These are phyloP conservation scores for Hartigia nigra DNA, from an alignment of 2,888 invertebrate species.

Conservation along the genomic window DNA sequence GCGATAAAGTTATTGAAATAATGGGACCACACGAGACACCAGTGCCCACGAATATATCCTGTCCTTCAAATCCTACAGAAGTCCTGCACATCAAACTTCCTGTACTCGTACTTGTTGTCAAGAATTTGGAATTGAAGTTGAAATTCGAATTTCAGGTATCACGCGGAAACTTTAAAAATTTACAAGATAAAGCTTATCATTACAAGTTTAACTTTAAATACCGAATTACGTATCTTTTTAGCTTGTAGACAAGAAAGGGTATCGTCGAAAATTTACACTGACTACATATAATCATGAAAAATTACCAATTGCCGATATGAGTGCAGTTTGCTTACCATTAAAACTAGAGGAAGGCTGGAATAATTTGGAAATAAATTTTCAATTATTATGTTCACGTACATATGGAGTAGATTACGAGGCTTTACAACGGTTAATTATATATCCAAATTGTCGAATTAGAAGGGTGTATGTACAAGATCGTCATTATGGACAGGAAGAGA, in stretches of 20 bases:
- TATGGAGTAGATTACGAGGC: constrained; percentile 17
- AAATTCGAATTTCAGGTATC: constrained; percentile 23
- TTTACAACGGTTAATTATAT: constrained; percentile 20
- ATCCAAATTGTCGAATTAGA: constrained; percentile 23
- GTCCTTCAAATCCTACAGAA: constrained; percentile 16
- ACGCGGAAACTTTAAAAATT: not conserved
- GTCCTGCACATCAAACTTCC: constrained; percentile 18
- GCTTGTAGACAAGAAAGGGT: constrained; percentile 17
- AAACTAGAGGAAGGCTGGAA: constrained; percentile 22
- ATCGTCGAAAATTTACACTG: constrained; percentile 20
- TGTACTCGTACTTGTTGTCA: constrained; percentile 17
- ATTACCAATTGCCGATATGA: constrained; percentile 1
- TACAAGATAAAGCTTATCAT: not conserved
- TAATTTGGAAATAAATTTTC: constrained; percentile 21
- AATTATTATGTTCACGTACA: constrained; percentile 11
- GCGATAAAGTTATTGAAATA: constrained; percentile 42
- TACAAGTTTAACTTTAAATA: not conserved
- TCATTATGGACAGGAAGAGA: constrained; percentile 19
- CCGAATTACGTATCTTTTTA: not conserved
- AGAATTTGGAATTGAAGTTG: constrained; percentile 19
- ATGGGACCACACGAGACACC: constrained; percentile 32
- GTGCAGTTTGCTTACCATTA: constrained; percentile 10
- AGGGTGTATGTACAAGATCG: constrained; percentile 20
- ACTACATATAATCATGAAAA: constrained; percentile 15
- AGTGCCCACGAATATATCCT: constrained; percentile 33